Evolutionary conservation across 1,140 invertebrate genomes (phyloP).

Genomic region (Cotesia typhae): DNA sequence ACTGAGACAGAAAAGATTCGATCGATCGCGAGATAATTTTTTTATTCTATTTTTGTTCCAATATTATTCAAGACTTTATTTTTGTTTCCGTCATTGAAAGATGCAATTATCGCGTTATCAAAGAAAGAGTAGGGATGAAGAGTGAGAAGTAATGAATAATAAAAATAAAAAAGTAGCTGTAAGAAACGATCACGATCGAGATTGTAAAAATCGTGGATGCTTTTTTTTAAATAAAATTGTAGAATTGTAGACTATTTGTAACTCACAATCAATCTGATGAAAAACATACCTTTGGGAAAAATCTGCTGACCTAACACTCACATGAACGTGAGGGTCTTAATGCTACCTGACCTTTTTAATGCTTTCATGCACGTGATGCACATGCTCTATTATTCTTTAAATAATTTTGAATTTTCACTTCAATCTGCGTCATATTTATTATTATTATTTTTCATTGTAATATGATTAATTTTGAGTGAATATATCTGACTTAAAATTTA

Average conservation of each 20-base stretch:
- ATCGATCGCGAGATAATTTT: too few relatives aligned
- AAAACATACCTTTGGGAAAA: conserved; percentile 20
- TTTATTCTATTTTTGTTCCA: too few relatives aligned
- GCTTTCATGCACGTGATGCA: conserved; percentile 26
- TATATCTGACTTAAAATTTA: too few relatives aligned
- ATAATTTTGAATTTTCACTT: neutral
- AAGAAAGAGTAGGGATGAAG: too few relatives aligned
- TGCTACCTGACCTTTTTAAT: conserved; percentile 29
- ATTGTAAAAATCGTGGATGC: too few relatives aligned
- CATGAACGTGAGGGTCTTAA: neutral
- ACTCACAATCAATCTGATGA: conserved; percentile 16
- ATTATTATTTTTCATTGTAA: too few relatives aligned
- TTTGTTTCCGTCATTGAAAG: too few relatives aligned
- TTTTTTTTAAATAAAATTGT: neutral
- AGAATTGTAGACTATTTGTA: conserved; percentile 1
- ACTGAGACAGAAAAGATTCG: too few relatives aligned
- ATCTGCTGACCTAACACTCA: conserved; percentile 30
- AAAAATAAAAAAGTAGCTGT: neutral
- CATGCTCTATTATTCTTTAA: conserved; percentile 9
- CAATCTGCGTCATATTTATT: neutral
- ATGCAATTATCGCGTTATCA: too few relatives aligned
- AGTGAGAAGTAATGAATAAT: conserved; percentile 5
- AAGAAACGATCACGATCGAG: neutral
- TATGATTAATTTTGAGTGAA: too few relatives aligned
- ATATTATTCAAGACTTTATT: too few relatives aligned